Evolutionary conservation across 2,797 vertebrate genomes (phyloP), one percentile per base, ranked within the genome.

Genomic region (Onychomys leucogaster): DNA sequence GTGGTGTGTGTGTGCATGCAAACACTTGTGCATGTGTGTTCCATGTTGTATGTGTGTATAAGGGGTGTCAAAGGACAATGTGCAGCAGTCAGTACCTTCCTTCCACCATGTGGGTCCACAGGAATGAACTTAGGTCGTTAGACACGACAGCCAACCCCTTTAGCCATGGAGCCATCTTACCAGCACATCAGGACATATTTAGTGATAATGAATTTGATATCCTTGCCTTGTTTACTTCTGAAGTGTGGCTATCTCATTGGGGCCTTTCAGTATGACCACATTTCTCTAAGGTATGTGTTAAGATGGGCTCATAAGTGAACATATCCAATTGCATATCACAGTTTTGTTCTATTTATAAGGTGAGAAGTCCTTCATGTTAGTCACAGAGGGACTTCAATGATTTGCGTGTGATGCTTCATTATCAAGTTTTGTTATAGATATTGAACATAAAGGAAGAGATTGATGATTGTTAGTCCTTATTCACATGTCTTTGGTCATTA

Each of bases 191-290:
- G 32, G 82, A 17, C 17, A 25, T 73, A 93, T 85, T 87, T 87
- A 63, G 34, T 89, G 73, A 59, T 87, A 93, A 92, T 13, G 55
- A 37, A 32, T 88, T 90, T 69, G 71, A 96, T 94, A 94, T 81
- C 37, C 25, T 96, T 82, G 84, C 52, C 37, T 93, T 87, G 9
- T n/a, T 94, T 76, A n/a, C 34, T 55, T 84, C 71, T 84, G 19
- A 94, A 95, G 49, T 94, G 9, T 94, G 65, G 32, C 61, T 95
- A 94, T 34, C 81, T 88, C 59, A 69, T 88, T 37, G 65, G 76
- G 14, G 25, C 65, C 49, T 91, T 95, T 91, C 71, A 49, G 55
- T 77, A 57, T 81, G 76, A 84, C 52, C 11, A 90, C 34, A 82
- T 93, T 91, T 73, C 67, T 96, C 63, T 83, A 89, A 71, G 82